phyloP scores from a whole-genome alignment of 1,140 invertebrate genomes.

The Pseudomyrmex sp. region DNA sequence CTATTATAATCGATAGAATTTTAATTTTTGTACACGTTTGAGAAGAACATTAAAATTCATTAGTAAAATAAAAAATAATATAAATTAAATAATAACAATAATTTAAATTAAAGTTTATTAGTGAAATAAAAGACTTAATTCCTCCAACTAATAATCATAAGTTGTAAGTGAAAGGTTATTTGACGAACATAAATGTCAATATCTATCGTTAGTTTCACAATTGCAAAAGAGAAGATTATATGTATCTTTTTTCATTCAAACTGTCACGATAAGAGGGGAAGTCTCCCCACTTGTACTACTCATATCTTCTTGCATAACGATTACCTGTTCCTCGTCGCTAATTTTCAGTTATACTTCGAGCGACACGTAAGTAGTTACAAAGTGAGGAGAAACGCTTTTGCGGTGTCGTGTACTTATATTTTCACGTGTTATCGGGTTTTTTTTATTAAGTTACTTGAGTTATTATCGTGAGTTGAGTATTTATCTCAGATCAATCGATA shows the following conservation, averaged over 20 bases:
- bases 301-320: conserved; percentile 32
- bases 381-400: neutral
- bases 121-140: neutral
- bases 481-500: conserved; percentile 21
- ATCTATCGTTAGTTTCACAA: neutral
- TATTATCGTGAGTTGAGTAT: conserved; percentile 11
- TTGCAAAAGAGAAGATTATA: neutral
- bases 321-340: neutral
- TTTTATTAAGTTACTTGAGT: neutral
- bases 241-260: conserved; percentile 39
- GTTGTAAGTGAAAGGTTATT: conserved; percentile 5
- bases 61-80: no score
- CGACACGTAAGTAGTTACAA: conserved; percentile 14
- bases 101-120: no score
- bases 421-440: neutral
- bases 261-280: conserved; percentile 15
- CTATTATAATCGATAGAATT: no score
- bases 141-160: neutral
- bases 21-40: no score
- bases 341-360: conserved; percentile 42
- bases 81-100: no score
- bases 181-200: neutral
- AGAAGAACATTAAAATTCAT: no score
- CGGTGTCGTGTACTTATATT: neutral
- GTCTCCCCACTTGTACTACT: conserved; percentile 39